Conservation (phyloP, 64 coral and sea anemone species). For the Anthopleura sola region DNA sequence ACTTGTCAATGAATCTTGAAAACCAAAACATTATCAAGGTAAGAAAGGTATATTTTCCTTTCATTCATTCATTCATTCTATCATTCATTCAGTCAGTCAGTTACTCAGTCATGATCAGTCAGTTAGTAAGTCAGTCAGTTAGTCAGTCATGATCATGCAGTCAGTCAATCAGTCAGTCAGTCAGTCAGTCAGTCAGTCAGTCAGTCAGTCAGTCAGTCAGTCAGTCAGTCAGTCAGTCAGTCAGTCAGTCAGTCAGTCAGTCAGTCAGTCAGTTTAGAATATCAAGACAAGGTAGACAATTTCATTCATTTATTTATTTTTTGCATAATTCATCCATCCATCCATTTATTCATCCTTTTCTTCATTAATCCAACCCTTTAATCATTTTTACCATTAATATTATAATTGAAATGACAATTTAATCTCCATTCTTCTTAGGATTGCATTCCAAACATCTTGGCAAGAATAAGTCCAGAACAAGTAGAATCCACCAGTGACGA, state of each 20-base stretch:
- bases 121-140: too few relatives aligned
- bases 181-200: too few relatives aligned
- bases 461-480: background rate
- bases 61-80: background rate
- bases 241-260: too few relatives aligned
- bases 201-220: too few relatives aligned
- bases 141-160: too few relatives aligned
- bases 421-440: background rate
- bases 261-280: too few relatives aligned
- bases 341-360: background rate
- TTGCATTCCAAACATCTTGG: background rate
- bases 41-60: background rate
- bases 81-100: too few relatives aligned
- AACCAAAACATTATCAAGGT: conserved; percentile 48
- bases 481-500: background rate
- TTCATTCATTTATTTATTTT: background rate
- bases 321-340: background rate
- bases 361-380: background rate
- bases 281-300: too few relatives aligned
- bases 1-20: conserved; percentile 45
- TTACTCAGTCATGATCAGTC: too few relatives aligned
- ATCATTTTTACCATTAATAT: too few relatives aligned
- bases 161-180: too few relatives aligned
- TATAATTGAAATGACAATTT: background rate
- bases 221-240: too few relatives aligned